phyloP scores from a whole-genome alignment of 2,888 invertebrate genomes.

The Megastigmus dorsalis region DNA sequence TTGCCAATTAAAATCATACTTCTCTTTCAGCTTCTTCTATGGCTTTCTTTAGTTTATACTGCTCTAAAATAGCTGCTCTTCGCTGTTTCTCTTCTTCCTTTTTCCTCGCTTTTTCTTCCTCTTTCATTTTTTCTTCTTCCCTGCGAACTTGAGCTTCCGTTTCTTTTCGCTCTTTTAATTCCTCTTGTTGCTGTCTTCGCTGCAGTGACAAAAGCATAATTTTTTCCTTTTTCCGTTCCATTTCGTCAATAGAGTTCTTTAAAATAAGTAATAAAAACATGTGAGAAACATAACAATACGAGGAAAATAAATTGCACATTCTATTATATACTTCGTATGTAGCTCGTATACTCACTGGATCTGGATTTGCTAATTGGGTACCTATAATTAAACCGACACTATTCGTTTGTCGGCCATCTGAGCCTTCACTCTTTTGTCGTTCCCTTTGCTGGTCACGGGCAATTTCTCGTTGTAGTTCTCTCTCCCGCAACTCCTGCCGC shows the following conservation, averaged over 20 bases:
- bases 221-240: conserved; percentile 94
- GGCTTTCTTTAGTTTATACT: conserved; percentile 94
- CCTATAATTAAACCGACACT: conserved; percentile 81
- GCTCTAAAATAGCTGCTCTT: conserved; percentile 90
- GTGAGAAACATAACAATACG: too few species aligned
- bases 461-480: conserved; percentile 71
- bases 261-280: not conserved
- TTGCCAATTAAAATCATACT: conserved; percentile 76
- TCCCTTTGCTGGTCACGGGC: conserved; percentile 71
- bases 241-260: conserved; percentile 90
- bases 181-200: conserved; percentile 93
- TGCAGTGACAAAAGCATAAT: conserved; percentile 93
- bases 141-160: conserved; percentile 84
- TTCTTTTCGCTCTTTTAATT: conserved; percentile 89
- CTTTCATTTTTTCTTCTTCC: conserved; percentile 85
- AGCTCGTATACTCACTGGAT: conserved; percentile 79
- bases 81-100: conserved; percentile 92
- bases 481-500: conserved; percentile 66
- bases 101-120: conserved; percentile 83
- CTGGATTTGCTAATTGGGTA: conserved; percentile 80
- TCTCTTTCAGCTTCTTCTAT: conserved; percentile 93
- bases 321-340: too few species aligned
- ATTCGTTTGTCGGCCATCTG: conserved; percentile 63
- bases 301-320: too few species aligned
- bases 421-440: conserved; percentile 63